Base-by-base conservation (phyloP, 2,888 invertebrate genomes). In the Heliothis peltigera region DNA sequence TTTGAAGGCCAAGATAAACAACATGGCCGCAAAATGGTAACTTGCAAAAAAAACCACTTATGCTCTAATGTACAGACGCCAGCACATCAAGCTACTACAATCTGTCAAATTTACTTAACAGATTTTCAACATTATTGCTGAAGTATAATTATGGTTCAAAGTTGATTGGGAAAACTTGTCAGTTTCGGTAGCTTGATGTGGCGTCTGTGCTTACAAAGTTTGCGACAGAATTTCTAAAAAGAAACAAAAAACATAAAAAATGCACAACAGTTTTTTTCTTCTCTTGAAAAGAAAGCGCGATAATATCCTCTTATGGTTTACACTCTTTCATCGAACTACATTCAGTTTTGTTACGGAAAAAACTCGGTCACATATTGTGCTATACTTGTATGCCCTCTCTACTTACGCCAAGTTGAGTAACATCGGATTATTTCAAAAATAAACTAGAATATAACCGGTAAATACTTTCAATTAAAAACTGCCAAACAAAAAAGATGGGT, bases 401-500 rank as follows among this genome's bases (percentile, higher is more conserved):
- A 8, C 35, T 57, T 18, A 18, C 35, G 15, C 22, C 18, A 56
- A 51, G 35, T 39, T 53, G 21, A 2, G 17, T 49, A 60, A 58
- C 42, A 58, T 21, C 19, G 54, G 1, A 49, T 46, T 51, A 52
- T 63, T 57, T 63, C 35, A 12, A 44, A 62, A 69, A 52, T 57
- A 49, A 54, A 17, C 39, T 58, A 2, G n/a, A 39, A 12, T 35
- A 19, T 51, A 57, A 54, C 43, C 19, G 46, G 17, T 8, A 51
- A 39, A 61, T 54, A 57, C 47, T 49, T 54, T 71, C 32, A 51
- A 51, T 47, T 43, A 22, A 18, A 69, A 64, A 48, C 2, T 47
- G 28, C 21, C 19, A 19, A 57, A 53, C 51, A 67, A 72, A 62
- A 62, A 42, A 67, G 71, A 64, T 46, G 57, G 63, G 52, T 39